Conservation (phyloP, 2,113 vertebrate species). For the Deroptyus accipitrinus region DNA sequence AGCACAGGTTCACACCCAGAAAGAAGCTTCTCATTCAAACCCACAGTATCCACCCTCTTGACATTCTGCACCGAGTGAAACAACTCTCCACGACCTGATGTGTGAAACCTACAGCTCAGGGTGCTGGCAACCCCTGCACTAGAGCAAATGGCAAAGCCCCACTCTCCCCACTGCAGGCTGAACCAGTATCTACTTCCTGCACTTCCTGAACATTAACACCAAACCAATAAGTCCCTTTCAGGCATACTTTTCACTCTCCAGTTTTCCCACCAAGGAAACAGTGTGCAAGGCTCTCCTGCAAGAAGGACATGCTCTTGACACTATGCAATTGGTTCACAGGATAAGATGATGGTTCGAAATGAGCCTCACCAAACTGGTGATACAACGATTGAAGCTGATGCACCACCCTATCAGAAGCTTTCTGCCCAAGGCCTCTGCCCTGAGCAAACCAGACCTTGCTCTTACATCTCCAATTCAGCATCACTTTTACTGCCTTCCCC, state of each 20-base stretch:
- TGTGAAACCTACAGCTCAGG: not conserved
- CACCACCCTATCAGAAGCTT: not conserved
- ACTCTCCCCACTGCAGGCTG: not conserved
- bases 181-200: not conserved
- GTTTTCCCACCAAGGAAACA: not conserved
- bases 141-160: not conserved
- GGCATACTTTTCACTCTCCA: not conserved
- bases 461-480: not conserved
- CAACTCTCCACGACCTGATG: not conserved
- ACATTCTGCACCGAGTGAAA: not conserved
- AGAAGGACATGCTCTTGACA: not conserved
- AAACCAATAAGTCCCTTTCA: not conserved
- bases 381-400: not conserved
- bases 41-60: not conserved
- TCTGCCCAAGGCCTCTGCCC: not conserved
- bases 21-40: not conserved
- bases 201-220: not conserved
- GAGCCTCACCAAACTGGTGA: not conserved
- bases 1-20: not conserved
- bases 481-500: not conserved
- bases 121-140: not conserved
- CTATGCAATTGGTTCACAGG: not conserved
- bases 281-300: not conserved
- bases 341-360: not conserved
- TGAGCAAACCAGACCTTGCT: not conserved